Conservation (phyloP, 2,888 invertebrate species). For the Cacoxenus indagator region DNA sequence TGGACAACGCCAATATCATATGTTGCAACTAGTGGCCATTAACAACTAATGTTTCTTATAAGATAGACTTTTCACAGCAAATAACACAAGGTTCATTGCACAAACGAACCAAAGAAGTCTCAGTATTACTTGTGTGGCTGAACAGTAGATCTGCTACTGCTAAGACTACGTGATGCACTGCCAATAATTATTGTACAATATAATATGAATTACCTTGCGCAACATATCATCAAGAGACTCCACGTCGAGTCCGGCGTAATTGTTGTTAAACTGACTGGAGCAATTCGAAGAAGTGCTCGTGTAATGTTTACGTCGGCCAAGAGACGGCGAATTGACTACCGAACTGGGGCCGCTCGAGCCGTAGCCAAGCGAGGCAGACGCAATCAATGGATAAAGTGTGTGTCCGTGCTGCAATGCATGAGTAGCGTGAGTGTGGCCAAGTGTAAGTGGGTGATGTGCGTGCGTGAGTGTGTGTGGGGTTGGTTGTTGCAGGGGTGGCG, state of each 20-base stretch:
- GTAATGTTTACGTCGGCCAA: conserved; percentile 77
- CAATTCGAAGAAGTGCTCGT: conserved; percentile 74
- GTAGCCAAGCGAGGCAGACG: conserved; percentile 51
- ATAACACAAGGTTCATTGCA: too few species aligned
- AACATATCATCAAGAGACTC: conserved; percentile 85
- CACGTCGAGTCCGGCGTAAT: conserved; percentile 77
- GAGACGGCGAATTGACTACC: conserved; percentile 71
- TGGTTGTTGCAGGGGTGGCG: not conserved
- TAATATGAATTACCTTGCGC: conserved; percentile 76
- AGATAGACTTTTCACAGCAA: too few species aligned
- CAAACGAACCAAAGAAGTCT: too few species aligned
- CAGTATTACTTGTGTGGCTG: too few species aligned
- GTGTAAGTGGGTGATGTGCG: conserved; percentile 40
- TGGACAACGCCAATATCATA: too few species aligned
- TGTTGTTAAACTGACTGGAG: conserved; percentile 76
- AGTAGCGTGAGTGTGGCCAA: conserved; percentile 46
- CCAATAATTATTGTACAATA: too few species aligned
- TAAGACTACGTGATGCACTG: too few species aligned
- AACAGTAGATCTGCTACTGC: too few species aligned
- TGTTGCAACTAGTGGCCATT: too few species aligned
- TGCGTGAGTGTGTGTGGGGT: conserved; percentile 32
- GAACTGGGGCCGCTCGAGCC: conserved; percentile 66
- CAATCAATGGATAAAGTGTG: conserved; percentile 59
- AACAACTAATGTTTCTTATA: too few species aligned
- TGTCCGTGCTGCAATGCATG: conserved; percentile 48